Evolutionary conservation across 2,113 vertebrate species (phyloP).

Genomic region (Lipotes vexillifer): DNA sequence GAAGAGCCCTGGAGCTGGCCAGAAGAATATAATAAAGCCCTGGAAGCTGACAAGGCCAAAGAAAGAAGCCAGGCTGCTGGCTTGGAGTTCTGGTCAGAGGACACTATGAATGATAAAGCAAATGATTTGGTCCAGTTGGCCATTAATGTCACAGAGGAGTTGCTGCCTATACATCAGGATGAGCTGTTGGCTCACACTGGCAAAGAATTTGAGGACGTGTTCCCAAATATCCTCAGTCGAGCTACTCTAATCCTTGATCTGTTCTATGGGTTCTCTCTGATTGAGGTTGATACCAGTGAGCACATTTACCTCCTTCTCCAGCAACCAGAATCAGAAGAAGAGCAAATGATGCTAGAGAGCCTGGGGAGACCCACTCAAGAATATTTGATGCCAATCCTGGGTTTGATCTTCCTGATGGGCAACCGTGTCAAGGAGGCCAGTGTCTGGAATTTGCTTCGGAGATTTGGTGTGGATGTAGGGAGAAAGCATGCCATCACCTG

Average conservation of each 20-base stretch:
- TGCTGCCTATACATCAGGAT: conserved; percentile 63
- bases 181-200: conserved; percentile 57
- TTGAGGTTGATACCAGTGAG: conserved; percentile 61
- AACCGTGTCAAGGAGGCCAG: conserved; percentile 51
- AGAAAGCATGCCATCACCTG: conserved; percentile 60
- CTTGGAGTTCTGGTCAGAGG: conserved; percentile 61
- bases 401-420: conserved; percentile 61
- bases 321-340: conserved; percentile 63
- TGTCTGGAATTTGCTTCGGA: conserved; percentile 48
- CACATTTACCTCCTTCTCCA: conserved; percentile 60
- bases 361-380: conserved; percentile 50
- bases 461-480: conserved; percentile 43
- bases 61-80: conserved; percentile 62
- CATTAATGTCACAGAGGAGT: conserved; percentile 56
- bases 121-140: conserved; percentile 61
- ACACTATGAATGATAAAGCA: conserved; percentile 62
- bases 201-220: conserved; percentile 59
- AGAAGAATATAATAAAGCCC: conserved; percentile 50
- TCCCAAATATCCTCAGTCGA: conserved; percentile 59
- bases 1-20: conserved; percentile 59
- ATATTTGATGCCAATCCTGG: conserved; percentile 50
- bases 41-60: conserved; percentile 61
- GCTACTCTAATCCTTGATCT: conserved; percentile 59
- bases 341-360: conserved; percentile 57
- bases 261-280: conserved; percentile 58